Percentiles rank a stretch among this genome's conserved stretches.
Conservation (phyloP, 2,113 vertebrate genomes). For the Lanius ludovicianus region DNA sequence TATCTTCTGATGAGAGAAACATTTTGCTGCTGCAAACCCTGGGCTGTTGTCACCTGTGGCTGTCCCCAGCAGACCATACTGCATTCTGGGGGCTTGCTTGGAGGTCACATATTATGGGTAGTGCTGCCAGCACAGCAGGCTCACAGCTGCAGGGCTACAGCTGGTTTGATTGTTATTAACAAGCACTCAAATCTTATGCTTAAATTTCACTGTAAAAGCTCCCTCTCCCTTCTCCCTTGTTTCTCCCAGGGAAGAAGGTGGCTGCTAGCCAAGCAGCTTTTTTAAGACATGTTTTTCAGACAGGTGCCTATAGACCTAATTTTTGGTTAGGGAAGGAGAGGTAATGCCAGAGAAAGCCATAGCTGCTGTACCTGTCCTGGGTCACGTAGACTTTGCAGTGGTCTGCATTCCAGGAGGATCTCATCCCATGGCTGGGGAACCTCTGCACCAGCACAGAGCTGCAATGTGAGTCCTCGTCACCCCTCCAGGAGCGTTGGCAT, state of each 20-base stretch:
- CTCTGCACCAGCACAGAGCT: not conserved
- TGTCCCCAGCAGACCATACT: not conserved
- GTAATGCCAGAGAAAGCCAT: not conserved
- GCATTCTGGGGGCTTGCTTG: not conserved
- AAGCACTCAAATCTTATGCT: not conserved
- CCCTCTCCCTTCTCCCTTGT: not conserved
- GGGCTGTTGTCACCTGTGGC: accelerated
- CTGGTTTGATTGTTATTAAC: not conserved
- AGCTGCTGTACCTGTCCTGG: not conserved
- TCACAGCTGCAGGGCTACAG: accelerated
- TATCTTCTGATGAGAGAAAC: not conserved
- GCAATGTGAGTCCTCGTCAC: not conserved
- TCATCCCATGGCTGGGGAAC: not conserved
- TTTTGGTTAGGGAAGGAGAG: not conserved
- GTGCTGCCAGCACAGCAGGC: not conserved
- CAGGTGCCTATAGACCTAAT: not conserved
- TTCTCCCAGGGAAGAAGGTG: not conserved
- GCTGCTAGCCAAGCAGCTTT: not conserved
- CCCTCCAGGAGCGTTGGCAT: not conserved
- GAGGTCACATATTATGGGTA: accelerated
- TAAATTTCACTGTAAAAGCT: not conserved
- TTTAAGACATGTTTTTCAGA: not conserved
- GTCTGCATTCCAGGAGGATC: not conserved
- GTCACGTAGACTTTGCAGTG: not conserved
- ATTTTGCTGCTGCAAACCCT: not conserved